phyloP scores from a whole-genome alignment of 2,797 vertebrate species.

The Gymnoscopelus microlampas region DNA sequence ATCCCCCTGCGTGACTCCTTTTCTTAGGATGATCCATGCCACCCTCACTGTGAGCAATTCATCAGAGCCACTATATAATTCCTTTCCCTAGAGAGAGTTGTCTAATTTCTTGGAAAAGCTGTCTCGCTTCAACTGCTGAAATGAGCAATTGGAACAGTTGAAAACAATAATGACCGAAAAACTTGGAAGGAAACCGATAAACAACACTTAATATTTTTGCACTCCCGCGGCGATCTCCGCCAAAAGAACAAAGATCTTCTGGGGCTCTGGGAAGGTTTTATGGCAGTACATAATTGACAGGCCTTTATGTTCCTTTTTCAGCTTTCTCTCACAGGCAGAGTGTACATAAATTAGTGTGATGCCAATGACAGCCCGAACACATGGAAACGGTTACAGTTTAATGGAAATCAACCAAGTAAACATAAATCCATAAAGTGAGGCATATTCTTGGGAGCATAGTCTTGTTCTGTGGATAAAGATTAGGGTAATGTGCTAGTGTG shows the following conservation, averaged over 20 bases:
- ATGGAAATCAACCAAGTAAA: conserved; percentile 61
- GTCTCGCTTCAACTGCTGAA: conserved; percentile 47
- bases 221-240: conserved; percentile 54
- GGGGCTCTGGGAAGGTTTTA: conserved; percentile 69
- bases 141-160: conserved; percentile 50
- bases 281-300: conserved; percentile 69
- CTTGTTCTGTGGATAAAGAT: conserved; percentile 41
- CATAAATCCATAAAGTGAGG: conserved; percentile 58
- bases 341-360: conserved; percentile 70
- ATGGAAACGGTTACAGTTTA: conserved; percentile 67
- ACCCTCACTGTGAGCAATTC: conserved; percentile 31
- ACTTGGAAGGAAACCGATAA: conserved; percentile 71
- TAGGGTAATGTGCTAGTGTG: conserved; percentile 28
- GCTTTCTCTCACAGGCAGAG: conserved; percentile 57
- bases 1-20: conserved; percentile 35
- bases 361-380: conserved; percentile 64
- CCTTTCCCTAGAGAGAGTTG: conserved; percentile 5
- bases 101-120: conserved; percentile 61
- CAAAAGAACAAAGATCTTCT: conserved; percentile 75
- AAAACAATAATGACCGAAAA: conserved; percentile 65
- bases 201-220: conserved; percentile 78
- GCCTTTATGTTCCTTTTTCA: conserved; percentile 59
- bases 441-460: conserved; percentile 42
- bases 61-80: background rate
- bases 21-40: conserved; percentile 18